Percentiles rank a stretch among this genome's conserved stretches.
phyloP scores from a whole-genome alignment of 1,140 invertebrate species.

The Dysdera silvatica region DNA sequence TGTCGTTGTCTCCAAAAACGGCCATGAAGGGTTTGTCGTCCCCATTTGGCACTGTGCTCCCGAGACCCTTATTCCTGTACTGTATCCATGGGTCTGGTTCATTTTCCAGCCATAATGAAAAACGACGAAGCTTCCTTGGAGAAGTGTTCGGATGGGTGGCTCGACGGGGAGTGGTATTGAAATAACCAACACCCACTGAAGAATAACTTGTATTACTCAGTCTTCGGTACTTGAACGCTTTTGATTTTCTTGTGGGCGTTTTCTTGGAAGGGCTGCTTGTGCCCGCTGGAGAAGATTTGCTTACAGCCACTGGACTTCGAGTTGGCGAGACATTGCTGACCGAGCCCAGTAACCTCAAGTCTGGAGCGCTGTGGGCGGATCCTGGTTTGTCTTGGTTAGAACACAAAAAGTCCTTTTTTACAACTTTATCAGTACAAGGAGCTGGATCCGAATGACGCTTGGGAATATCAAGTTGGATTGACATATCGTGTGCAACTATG shows the following conservation, averaged over 20 bases:
- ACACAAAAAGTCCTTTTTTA: too few species aligned
- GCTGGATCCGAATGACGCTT: constrained; percentile 24
- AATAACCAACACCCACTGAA: background rate
- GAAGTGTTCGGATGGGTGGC: background rate
- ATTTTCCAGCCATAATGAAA: background rate
- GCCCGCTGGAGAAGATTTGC: background rate
- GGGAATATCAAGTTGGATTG: constrained; percentile 17
- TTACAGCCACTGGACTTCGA: background rate
- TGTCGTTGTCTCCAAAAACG: background rate
- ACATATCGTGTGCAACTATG: too few species aligned
- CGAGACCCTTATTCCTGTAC: background rate
- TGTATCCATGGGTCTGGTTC: background rate
- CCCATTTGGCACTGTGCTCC: background rate
- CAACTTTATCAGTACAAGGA: too few species aligned
- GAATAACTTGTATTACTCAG: background rate
- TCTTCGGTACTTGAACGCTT: constrained; percentile 1
- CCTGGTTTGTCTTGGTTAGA: too few species aligned
- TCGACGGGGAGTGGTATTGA: background rate
- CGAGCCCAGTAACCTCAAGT: background rate
- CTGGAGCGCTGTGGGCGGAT: constrained; percentile 19
- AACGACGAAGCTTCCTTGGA: background rate
- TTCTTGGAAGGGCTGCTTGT: background rate
- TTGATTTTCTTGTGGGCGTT: background rate
- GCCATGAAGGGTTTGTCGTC: background rate
- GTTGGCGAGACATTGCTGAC: background rate